Evolutionary conservation across 2,888 invertebrate species (phyloP).

Genomic region (Serrognathus titanus): DNA sequence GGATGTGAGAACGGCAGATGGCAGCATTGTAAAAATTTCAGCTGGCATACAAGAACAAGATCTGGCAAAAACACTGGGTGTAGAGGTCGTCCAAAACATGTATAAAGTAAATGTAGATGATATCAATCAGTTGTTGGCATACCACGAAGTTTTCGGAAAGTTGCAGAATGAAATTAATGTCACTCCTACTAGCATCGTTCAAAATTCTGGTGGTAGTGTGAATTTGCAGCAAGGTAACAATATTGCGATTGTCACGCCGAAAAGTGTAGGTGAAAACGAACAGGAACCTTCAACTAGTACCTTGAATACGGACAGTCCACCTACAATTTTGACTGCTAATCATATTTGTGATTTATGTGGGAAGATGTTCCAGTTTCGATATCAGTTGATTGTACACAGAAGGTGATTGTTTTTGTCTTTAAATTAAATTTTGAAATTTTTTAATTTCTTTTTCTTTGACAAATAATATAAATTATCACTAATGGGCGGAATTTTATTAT

Average conservation of each 20-base stretch:
- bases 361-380: slow-evolving; percentile 82
- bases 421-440: too few relatives aligned
- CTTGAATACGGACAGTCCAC: slow-evolving; percentile 58
- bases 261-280: slow-evolving; percentile 53
- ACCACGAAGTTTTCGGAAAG: slow-evolving; percentile 81
- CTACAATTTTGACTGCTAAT: slow-evolving; percentile 57
- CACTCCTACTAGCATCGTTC: slow-evolving; percentile 42
- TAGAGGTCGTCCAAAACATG: slow-evolving; percentile 77
- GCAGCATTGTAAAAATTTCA: slow-evolving; percentile 71
- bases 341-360: slow-evolving; percentile 83
- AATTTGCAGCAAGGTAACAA: slow-evolving; percentile 30
- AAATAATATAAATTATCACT: too few relatives aligned
- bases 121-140: slow-evolving; percentile 77
- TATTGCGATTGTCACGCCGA: slow-evolving; percentile 34
- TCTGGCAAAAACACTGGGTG: slow-evolving; percentile 57
- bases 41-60: slow-evolving; percentile 61
- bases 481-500: too few relatives aligned
- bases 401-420: slow-evolving; percentile 44
- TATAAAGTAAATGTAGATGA: slow-evolving; percentile 82
- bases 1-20: slow-evolving; percentile 65
- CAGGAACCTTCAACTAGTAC: slow-evolving; percentile 55
- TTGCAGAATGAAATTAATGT: slow-evolving; percentile 58
- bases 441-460: too few relatives aligned
- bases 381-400: slow-evolving; percentile 82
- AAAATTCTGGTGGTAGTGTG: slow-evolving; percentile 23